These are phyloP conservation scores for Cosmorhoe ocellata DNA, from an alignment of 2,888 invertebrate species.

Conservation along the genomic window DNA sequence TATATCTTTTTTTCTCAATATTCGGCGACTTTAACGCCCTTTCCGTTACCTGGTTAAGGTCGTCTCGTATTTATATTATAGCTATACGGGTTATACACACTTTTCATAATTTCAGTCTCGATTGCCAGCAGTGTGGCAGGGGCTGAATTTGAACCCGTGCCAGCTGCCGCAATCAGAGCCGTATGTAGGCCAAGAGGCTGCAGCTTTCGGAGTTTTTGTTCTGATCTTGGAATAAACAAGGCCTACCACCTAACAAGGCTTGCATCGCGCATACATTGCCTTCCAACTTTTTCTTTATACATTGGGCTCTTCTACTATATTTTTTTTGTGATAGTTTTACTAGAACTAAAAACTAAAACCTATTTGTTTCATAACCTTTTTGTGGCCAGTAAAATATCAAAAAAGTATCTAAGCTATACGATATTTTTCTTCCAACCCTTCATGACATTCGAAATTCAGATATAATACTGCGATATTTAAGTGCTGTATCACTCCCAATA, in stretches of 20 bases:
- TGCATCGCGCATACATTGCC: constrained; percentile 11
- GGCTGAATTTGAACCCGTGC: constrained; percentile 61
- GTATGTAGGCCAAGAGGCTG: constrained; percentile 78
- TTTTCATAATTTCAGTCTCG: too few species aligned
- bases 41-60: too few species aligned
- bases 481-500: constrained; percentile 45
- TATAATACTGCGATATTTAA: constrained; percentile 11
- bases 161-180: constrained; percentile 69
- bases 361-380: too few species aligned
- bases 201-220: constrained; percentile 49
- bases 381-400: too few species aligned
- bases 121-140: constrained; percentile 5
- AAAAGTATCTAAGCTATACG: too few species aligned
- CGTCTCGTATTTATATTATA: too few species aligned
- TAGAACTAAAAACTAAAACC: too few species aligned
- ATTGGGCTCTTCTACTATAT: too few species aligned
- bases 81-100: too few species aligned
- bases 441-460: constrained; percentile 20
- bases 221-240: constrained; percentile 38
- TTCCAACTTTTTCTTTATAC: constrained; percentile 3
- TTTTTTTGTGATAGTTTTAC: too few species aligned
- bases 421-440: constrained; percentile 5
- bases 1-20: too few species aligned
- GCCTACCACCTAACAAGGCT: constrained; percentile 18
- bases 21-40: too few species aligned